phyloP scores from a whole-genome alignment of 2,113 vertebrate species.

The Lutjanus erythropterus region DNA sequence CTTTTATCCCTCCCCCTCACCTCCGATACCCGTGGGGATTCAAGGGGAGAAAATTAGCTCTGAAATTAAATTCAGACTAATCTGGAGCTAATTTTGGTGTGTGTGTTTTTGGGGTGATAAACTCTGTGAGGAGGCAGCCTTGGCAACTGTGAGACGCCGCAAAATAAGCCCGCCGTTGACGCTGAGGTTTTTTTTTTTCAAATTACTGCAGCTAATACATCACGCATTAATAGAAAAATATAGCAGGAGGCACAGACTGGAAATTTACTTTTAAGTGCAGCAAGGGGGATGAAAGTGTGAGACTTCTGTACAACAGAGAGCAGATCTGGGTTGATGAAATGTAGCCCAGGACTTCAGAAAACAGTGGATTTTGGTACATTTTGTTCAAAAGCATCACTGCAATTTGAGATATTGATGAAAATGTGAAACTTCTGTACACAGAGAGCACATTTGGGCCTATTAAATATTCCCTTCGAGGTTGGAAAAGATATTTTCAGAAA shows the following conservation, averaged over 20 bases:
- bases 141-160: constrained; percentile 19
- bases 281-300: background rate
- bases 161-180: background rate
- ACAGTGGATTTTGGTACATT: background rate
- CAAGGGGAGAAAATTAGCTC: constrained; percentile 75
- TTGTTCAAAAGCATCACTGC: constrained; percentile 1
- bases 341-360: background rate
- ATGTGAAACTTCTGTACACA: too few species aligned
- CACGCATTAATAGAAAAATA: background rate
- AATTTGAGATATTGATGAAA: background rate
- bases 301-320: background rate
- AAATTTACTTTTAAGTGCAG: background rate
- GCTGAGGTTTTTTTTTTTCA: background rate
- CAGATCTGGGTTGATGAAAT: background rate
- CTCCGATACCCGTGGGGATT: constrained; percentile 57
- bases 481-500: too few species aligned
- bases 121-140: constrained; percentile 22
- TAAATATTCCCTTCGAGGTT: too few species aligned
- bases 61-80: constrained; percentile 77
- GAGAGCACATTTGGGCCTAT: too few species aligned
- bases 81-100: constrained; percentile 68
- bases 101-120: constrained; percentile 74
- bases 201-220: background rate
- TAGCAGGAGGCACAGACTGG: background rate
- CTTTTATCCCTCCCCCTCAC: constrained; percentile 54